Base-by-base conservation (phyloP, 2,888 invertebrate species). In the Drosophila affinis region DNA sequence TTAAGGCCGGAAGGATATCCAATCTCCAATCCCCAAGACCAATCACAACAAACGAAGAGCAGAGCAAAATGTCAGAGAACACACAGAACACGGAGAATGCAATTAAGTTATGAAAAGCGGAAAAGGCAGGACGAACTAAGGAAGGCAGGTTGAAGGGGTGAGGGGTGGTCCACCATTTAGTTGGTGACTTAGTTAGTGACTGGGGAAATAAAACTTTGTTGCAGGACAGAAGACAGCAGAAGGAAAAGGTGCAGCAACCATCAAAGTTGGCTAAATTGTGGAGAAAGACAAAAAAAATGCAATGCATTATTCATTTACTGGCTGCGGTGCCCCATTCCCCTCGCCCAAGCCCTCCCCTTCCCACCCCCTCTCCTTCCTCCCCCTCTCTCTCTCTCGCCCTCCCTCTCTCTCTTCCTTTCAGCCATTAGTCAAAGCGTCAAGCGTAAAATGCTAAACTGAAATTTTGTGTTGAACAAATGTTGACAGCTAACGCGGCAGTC, bases 371-470 rank as follows among this genome's bases (percentile, higher is more conserved):
- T 17, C 21, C 2, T 10, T 9, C 39, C 17, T 7, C 17, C 47
- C 14, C 17, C 10, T 18, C 17, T 4, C 21, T n/a, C 46, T 27
- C 51, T 12, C 4, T 18, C 9, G 27, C 34, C 9, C 17, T n/a
- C 9, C n/a, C 21, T 17, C n/a, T 27, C 51, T 45, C 17, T 24
- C 34, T 5, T 34, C 48, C 61, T 62, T 57, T 63, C 72, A 61
- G 27, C 75, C 85, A 81, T 87, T 87, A 81, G 81, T 77, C 81
- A 72, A 68, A 62, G 85, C 87, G 76, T 81, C 85, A 74, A 73
- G 78, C 88, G 76, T 78, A 87, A 82, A 84, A 84, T 84, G 79
- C 84, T 83, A 81, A 88, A 81, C 87, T 83, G 73, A 88, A 88
- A 87, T 85, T 81, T 75, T 72, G 79, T 85, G 87, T 85, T 83